Conservation (phyloP, 2,113 vertebrate genomes). For the Sebastes schlegelii region DNA sequence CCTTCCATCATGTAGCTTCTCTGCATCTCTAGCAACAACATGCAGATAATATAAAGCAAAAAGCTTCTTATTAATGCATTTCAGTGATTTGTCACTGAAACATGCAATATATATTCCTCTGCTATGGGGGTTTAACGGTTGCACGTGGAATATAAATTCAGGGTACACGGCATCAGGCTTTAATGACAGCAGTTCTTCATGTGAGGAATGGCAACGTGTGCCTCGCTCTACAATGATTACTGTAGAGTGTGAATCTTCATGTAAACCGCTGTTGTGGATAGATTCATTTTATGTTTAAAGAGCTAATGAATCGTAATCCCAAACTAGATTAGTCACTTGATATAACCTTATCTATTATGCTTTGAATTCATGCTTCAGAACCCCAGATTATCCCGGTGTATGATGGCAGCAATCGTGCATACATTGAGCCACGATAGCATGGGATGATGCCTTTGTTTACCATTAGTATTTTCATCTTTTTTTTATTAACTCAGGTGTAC, state of each 20-base stretch:
- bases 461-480: not conserved
- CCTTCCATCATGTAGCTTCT: constrained; percentile 10
- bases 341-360: not conserved
- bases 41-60: constrained; percentile 29
- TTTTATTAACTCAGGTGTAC: not conserved
- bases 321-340: not conserved
- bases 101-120: constrained; percentile 36
- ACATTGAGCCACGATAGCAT: not conserved
- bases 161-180: constrained; percentile 35
- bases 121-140: constrained; percentile 15
- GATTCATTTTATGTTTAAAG: constrained; percentile 34
- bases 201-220: constrained; percentile 31
- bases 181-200: constrained; percentile 61
- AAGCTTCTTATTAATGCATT: constrained; percentile 34
- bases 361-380: constrained; percentile 12
- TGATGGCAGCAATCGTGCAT: not conserved
- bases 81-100: constrained; percentile 19
- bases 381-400: not conserved
- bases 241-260: constrained; percentile 27
- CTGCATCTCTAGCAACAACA: constrained; percentile 41
- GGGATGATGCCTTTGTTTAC: not conserved
- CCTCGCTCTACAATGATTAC: constrained; percentile 22
- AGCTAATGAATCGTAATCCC: not conserved
- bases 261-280: constrained; percentile 3
- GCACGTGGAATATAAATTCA: constrained; percentile 47